A percentile compares a stretch with the other conserved stretches of the same genome.
Conservation (phyloP, 35 echinoderm and acorn worm genomes). For the Patiria miniata region DNA sequence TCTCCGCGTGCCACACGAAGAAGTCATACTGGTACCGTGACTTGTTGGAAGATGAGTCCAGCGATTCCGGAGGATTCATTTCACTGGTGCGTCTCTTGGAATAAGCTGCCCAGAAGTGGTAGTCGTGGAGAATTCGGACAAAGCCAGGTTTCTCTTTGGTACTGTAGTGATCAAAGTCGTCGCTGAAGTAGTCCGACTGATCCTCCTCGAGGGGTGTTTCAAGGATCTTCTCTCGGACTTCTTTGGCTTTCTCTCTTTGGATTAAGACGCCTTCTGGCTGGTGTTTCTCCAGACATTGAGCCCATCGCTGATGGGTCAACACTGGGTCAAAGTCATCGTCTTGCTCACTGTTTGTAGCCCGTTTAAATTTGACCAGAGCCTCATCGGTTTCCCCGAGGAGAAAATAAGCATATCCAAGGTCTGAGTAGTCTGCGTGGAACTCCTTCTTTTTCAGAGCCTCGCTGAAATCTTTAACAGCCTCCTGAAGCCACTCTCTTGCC, state of each 20-base stretch:
- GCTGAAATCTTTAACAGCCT: conserved; percentile 48
- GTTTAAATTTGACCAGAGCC: conserved; percentile 52
- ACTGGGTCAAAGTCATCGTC: conserved; percentile 77
- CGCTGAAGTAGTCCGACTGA: conserved; percentile 48
- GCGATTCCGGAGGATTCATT: not conserved
- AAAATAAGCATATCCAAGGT: conserved; percentile 68
- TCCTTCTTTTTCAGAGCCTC: conserved; percentile 46
- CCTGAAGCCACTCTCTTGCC: conserved; percentile 29
- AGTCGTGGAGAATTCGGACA: conserved; percentile 39
- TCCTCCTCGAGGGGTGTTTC: conserved; percentile 24
- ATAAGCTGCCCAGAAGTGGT: conserved; percentile 42
- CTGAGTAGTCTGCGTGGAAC: conserved; percentile 79
- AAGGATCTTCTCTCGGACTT: conserved; percentile 7
- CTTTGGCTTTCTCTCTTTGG: conserved; percentile 1
- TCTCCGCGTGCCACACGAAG: conserved; percentile 51
- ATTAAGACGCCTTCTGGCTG: not conserved
- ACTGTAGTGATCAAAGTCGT: conserved; percentile 71
- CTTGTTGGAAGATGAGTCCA: not conserved
- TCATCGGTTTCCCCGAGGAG: conserved; percentile 31
- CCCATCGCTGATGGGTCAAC: conserved; percentile 63
- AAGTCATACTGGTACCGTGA: conserved; percentile 43
- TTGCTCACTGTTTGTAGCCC: conserved; percentile 45
- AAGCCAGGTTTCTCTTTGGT: conserved; percentile 12
- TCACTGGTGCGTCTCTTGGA: not conserved
- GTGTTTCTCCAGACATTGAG: conserved; percentile 35